Evolutionary conservation across 1,140 invertebrate species (phyloP), one percentile per base, ranked within the genome.

Genomic region (Drosophila kanapiae): DNA sequence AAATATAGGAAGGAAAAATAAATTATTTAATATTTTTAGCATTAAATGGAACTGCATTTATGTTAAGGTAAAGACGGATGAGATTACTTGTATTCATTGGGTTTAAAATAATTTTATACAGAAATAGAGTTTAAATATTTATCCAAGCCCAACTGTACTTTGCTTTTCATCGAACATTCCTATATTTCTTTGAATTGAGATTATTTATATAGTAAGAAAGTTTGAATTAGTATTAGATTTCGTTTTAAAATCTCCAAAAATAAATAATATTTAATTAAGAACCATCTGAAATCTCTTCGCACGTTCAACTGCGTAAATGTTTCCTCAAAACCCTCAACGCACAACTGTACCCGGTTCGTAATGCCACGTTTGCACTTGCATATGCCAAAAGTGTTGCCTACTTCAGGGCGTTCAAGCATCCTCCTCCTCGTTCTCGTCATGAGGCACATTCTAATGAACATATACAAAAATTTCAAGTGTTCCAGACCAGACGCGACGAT

Each of bases 401-500:
- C 84, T 88, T 81, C 65, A 80, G 67, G 84, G 84, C 84, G 80
- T 62, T 88, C 54, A 78, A 87, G 84, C 77, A 80, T 45, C 82
- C 51, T 60, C 38, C 40, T 69, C 35, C 43, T 29, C 14, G 27
- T 49, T 27, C 47, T 38, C 76, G 56, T 23, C 49, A 53, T 57
- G 80, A 75, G 59, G 65, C 70, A 58, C 85, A 80, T 88, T 90
- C 82, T 88, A 88, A 88, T 88, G 84, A 88, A 90, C 85, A 88
- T 71, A 75, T 83, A 83, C 72, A 87, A 64, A 82, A 81, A 75
- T 69, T 60, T 79, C 65, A 85, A 88, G 84, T 90, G 65, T 27
- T 27, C 81, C 74, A 85, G 84, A 90, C 81, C 74, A 85, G 84
- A 90, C 85, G 85, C 85, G 84, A 88, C 84, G 81, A 90, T 88